phyloP scores from a whole-genome alignment of 2,797 vertebrate genomes.

The Todus mexicanus region DNA sequence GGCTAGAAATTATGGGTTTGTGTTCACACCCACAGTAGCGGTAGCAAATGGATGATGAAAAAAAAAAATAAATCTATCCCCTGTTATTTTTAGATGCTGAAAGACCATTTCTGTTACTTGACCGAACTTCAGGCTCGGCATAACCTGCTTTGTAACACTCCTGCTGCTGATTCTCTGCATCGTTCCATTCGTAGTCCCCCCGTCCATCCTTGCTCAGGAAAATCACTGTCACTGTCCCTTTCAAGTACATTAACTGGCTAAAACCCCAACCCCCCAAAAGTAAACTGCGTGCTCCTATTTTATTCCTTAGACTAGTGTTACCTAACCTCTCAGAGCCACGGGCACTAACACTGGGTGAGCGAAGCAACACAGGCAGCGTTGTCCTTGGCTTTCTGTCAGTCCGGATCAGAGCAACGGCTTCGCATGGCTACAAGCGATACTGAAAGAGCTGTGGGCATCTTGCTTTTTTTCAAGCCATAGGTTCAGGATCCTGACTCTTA shows the following conservation, averaged over 20 bases:
- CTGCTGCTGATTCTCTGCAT: background rate
- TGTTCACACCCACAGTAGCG: background rate
- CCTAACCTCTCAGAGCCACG: background rate
- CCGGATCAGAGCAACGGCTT: background rate
- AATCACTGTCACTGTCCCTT: background rate
- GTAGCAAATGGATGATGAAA: background rate
- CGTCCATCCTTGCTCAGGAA: background rate
- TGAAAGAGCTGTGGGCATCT: background rate
- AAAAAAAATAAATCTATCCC: no score
- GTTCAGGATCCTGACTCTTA: background rate
- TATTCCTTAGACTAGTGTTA: background rate
- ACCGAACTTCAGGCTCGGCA: background rate
- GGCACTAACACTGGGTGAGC: background rate
- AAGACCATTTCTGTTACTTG: background rate
- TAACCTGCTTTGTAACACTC: background rate
- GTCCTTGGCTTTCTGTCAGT: background rate
- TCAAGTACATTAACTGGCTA: no score
- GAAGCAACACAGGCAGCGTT: background rate
- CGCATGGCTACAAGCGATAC: background rate
- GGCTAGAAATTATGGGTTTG: background rate
- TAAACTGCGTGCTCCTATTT: background rate
- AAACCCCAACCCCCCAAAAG: background rate
- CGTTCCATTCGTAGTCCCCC: background rate
- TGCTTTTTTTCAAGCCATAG: background rate
- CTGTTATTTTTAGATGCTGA: background rate